phyloP scores from a whole-genome alignment of 1,140 invertebrate genomes.

The Temnothorax longispinosus region DNA sequence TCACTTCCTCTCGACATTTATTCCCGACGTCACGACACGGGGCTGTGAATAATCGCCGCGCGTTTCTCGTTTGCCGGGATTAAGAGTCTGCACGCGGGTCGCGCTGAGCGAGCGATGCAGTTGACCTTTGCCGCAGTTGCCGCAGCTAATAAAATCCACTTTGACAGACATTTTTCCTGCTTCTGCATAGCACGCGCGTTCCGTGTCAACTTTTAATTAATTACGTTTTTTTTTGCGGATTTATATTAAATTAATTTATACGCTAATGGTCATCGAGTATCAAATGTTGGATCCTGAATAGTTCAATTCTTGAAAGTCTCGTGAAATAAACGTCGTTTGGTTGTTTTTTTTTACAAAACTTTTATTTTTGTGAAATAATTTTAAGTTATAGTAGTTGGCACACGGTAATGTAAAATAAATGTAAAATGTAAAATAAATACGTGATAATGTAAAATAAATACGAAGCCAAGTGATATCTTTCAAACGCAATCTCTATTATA shows the following conservation, averaged over 20 bases:
- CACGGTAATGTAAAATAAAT: not conserved
- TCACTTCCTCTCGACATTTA: conserved; percentile 48
- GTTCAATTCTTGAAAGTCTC: not conserved
- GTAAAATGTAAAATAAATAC: not conserved
- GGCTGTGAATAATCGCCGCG: not conserved
- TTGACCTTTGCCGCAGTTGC: conserved; percentile 19
- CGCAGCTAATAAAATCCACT: conserved; percentile 16
- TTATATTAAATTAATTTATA: not conserved
- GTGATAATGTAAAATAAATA: not conserved
- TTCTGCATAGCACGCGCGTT: not conserved
- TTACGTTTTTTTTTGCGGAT: not conserved
- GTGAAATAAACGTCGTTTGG: too few relatives aligned
- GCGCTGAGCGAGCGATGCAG: not conserved
- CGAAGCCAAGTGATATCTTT: not conserved
- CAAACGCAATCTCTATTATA: not conserved
- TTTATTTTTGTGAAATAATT: not conserved
- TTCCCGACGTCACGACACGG: conserved; percentile 11
- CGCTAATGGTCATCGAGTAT: not conserved
- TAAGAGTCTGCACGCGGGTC: not conserved
- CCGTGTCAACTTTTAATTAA: not conserved
- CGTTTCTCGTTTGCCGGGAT: conserved; percentile 20
- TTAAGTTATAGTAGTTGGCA: not conserved
- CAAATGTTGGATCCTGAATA: not conserved
- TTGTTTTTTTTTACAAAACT: not conserved
- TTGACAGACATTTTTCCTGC: not conserved